Evolutionary conservation across 2,888 invertebrate genomes (phyloP), one percentile per base, ranked within the genome.

Genomic region (Ypsolopha scabrella): DNA sequence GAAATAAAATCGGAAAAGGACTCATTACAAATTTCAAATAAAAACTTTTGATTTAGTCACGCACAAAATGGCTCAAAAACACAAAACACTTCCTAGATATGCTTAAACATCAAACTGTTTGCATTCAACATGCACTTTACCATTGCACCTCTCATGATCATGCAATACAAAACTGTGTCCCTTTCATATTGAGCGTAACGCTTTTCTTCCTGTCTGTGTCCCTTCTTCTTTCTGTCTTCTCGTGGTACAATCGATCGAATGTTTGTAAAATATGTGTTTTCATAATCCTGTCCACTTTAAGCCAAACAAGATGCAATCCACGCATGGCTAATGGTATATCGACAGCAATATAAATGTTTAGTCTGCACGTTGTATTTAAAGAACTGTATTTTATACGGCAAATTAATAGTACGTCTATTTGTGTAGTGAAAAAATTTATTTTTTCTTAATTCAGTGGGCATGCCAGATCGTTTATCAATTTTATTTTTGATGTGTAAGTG

Each of bases 341-440:
- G 70, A 63, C 67, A 67, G 62, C 72, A 70, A 73, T 67, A 72
- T 81, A 68, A 77, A 67, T 85, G 81, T 85, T 80, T 85, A 85
- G 82, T 78, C 63, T 85, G 86, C 86, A 86, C 86, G 86, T 79
- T 82, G 74, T 80, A 75, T 77, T 78, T 72, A 65, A 67, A 60
- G 63, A 67, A 10, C 35, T 35, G 60, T 69, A 70, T 68, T 65
- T 66, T 72, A 67, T 66, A 67, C 68, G 65, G 63, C 75, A 67
- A 24, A 24, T 24, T 24, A 3, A 75, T 75, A 77, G 73, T 69
- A 63, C 59, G 57, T 71, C 8, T 49, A 61, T 72, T 65, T 81
- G 72, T 83, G 77, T 80, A 80, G 81, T 68, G 64, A 72, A 55
- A 58, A 57, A 68, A 64, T 66, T 68, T 71, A 63, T 70, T 67